phyloP scores from a whole-genome alignment of 2,888 invertebrate species.

The Monoplex corrugatus region DNA sequence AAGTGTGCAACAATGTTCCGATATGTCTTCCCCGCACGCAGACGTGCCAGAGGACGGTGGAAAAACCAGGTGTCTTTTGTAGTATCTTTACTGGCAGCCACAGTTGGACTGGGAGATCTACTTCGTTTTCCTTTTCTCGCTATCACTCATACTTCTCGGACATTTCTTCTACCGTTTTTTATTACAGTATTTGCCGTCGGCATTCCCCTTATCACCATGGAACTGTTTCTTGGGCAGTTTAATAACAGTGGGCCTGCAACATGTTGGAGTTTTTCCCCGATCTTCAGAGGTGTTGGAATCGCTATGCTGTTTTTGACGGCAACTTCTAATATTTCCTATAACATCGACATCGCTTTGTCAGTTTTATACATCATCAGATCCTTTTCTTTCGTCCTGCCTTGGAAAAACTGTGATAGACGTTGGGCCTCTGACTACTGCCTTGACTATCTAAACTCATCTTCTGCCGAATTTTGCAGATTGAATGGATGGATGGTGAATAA shows the following conservation, averaged over 20 bases:
- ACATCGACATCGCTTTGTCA: not conserved
- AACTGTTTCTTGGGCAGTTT: constrained; percentile 12
- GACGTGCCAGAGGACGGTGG: not conserved
- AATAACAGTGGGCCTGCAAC: constrained; percentile 3
- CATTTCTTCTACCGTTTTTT: not conserved
- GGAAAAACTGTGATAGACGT: not conserved
- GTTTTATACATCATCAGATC: not conserved
- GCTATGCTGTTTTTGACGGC: not conserved
- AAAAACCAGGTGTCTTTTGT: not conserved
- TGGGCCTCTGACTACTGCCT: constrained; percentile 14
- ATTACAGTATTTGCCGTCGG: not conserved
- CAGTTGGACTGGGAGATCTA: not conserved
- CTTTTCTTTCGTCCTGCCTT: not conserved
- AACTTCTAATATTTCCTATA: not conserved
- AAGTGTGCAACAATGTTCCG: too few relatives aligned
- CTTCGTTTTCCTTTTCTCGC: not conserved
- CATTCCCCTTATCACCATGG: not conserved
- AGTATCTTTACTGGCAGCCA: not conserved
- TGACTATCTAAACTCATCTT: not conserved
- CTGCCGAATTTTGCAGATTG: not conserved
- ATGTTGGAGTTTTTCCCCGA: constrained; percentile 2
- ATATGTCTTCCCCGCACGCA: too few relatives aligned
- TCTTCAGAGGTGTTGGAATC: not conserved
- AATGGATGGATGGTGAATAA: not conserved
- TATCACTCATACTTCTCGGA: not conserved